Conservation (phyloP, 2,888 invertebrate genomes). For the Deilephila elpenor region DNA sequence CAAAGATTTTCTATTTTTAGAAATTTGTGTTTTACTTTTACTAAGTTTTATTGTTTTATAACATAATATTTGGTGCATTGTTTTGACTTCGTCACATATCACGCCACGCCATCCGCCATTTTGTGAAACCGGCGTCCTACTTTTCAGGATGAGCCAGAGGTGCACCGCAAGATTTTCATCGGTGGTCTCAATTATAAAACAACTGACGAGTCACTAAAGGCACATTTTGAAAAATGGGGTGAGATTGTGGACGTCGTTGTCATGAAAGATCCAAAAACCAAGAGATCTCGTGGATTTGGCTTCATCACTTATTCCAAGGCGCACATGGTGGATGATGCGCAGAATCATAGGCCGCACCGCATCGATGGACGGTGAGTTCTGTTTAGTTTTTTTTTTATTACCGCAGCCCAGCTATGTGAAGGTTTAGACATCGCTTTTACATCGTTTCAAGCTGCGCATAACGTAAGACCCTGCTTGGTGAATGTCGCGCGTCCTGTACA, state of each 20-base stretch:
- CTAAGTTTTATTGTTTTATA: background rate
- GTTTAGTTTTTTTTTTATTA: conserved; percentile 28
- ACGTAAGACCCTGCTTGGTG: conserved; percentile 72
- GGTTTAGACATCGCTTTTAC: conserved; percentile 62
- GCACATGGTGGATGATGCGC: conserved; percentile 98
- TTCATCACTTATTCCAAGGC: conserved; percentile 98
- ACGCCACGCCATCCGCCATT: conserved; percentile 72
- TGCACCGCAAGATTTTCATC: conserved; percentile 96
- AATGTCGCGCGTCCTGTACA: conserved; percentile 66
- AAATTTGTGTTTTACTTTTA: conserved; percentile 13
- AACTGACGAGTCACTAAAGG: conserved; percentile 95
- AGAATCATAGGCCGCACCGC: conserved; percentile 94
- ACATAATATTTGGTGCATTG: background rate
- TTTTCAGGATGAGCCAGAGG: conserved; percentile 89
- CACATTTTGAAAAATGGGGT: conserved; percentile 99
- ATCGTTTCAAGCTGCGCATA: conserved; percentile 80
- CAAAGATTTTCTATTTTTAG: conserved; percentile 1
- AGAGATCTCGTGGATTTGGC: conserved; percentile 98
- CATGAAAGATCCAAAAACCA: conserved; percentile 98
- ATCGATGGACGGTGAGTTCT: conserved; percentile 91
- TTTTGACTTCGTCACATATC: conserved; percentile 30
- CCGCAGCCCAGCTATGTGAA: conserved; percentile 80
- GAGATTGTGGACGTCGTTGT: conserved; percentile 98
- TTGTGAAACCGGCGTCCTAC: conserved; percentile 60
- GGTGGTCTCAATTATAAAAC: conserved; percentile 98